Conservation (phyloP, 2,113 vertebrate genomes). For the Oryctolagus cuniculus region DNA sequence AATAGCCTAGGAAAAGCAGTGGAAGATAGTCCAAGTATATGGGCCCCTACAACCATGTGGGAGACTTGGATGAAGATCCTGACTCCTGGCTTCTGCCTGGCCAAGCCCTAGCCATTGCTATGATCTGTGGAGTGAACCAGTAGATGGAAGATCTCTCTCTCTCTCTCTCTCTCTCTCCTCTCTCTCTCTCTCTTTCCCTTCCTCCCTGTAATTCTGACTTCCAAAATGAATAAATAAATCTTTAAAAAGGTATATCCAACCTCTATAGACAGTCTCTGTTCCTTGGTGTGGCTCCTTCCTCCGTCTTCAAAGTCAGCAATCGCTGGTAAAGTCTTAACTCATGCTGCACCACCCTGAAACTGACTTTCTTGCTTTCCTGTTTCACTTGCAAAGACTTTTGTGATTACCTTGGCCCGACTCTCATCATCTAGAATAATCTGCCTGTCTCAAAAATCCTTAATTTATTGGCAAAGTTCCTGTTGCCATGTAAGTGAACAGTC, state of each 20-base stretch:
- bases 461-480: not conserved
- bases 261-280: not conserved
- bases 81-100: too few relatives aligned
- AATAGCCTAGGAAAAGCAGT: too few relatives aligned
- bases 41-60: too few relatives aligned
- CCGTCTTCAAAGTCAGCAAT: not conserved
- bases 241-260: not conserved
- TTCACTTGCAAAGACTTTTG: not conserved
- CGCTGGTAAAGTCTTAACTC: not conserved
- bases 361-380: not conserved
- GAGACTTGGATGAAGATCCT: too few relatives aligned
- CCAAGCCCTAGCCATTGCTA: too few relatives aligned
- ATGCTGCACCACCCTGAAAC: not conserved
- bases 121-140: too few relatives aligned
- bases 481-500: not conserved
- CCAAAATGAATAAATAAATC: too few relatives aligned
- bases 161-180: too few relatives aligned
- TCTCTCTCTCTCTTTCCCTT: too few relatives aligned
- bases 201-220: too few relatives aligned
- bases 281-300: not conserved
- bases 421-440: not conserved
- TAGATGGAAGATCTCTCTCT: too few relatives aligned
- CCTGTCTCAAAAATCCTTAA: constrained; percentile 1
- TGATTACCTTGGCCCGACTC: not conserved
- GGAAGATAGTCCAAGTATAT: too few relatives aligned